Base-by-base conservation (phyloP, 2,113 vertebrate species). In the Coreoperca whiteheadi region DNA sequence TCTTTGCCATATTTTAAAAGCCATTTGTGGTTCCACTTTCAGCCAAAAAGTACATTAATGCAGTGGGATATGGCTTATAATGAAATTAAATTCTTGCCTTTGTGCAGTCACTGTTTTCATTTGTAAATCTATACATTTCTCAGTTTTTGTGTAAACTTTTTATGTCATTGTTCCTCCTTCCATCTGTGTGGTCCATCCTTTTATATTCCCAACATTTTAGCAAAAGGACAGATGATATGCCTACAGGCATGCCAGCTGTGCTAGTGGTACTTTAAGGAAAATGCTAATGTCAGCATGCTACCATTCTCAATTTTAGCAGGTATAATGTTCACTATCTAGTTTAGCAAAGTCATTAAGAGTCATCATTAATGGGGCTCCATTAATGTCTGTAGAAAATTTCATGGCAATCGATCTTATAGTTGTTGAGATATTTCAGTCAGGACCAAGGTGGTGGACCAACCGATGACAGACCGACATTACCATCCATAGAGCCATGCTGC, bases 1-100 rank as follows among this genome's bases (percentile, higher is more conserved):
- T 66, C 71, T 77, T 73, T 76, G 21, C 30, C 46, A 14, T 88
- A n/a, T 65, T 81, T 83, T 59, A 72, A 32, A 83, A 84, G 34
- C 48, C 66, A 1, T 83, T 81, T 83, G 59, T 9, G n/a, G 70
- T n/a, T 77, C 28, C 41, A 46, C 51, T 81, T 51, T 67, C 23
- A 74, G 60, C 6, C 8, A 4, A 28, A 70, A 21, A 21, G 46
- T 50, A 70, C 48, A 30, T 77, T 37, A 50, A 18, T 81, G n/a
- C 34, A 60, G 28, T 20, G 15, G 2, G 32, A 66, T 79, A 41
- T 54, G 53, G 60, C 48, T 25, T 14, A 46, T 23, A 61, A 20
- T 72, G 4, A 69, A 74, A 73, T 46, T 1, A 68, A 23, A 65
- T 59, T n/a, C 34, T 32, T 30, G 39, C 23, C 39, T 34, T 56